Conservation (phyloP, 2,797 vertebrate genomes). For the Otus scops region DNA sequence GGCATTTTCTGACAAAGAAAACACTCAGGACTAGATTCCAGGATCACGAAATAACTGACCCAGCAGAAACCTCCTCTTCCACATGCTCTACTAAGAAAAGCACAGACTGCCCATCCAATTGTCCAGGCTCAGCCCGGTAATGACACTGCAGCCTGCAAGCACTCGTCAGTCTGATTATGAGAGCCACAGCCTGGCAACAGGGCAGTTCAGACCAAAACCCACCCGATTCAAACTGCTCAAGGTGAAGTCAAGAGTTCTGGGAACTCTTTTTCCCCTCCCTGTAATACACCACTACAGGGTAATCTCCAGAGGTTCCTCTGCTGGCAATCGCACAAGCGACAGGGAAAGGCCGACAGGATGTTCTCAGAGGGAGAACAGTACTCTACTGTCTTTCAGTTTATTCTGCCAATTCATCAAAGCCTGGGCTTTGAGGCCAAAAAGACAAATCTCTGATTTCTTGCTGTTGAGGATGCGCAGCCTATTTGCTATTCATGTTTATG, state of each 20-base stretch:
- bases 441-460: conserved; percentile 32
- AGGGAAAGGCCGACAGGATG: conserved; percentile 35
- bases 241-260: conserved; percentile 4
- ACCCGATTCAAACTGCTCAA: not conserved
- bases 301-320: conserved; percentile 42
- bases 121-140: not conserved
- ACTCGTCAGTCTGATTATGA: not conserved
- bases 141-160: not conserved
- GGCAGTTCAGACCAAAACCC: not conserved
- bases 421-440: not conserved
- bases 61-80: conserved; percentile 17
- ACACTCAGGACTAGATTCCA: not conserved
- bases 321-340: not conserved
- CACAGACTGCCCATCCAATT: not conserved
- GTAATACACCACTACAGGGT: not conserved
- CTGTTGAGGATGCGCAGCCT: not conserved
- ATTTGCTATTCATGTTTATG: conserved; percentile 9
- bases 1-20: not conserved
- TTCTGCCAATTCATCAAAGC: conserved; percentile 42
- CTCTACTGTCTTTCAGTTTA: conserved; percentile 28
- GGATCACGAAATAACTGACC: not conserved
- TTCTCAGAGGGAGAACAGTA: conserved; percentile 54
- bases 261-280: not conserved
- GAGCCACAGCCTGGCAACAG: not conserved
- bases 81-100: not conserved